phyloP scores from a whole-genome alignment of 2,888 invertebrate species.

The Drosophila neonasuta region DNA sequence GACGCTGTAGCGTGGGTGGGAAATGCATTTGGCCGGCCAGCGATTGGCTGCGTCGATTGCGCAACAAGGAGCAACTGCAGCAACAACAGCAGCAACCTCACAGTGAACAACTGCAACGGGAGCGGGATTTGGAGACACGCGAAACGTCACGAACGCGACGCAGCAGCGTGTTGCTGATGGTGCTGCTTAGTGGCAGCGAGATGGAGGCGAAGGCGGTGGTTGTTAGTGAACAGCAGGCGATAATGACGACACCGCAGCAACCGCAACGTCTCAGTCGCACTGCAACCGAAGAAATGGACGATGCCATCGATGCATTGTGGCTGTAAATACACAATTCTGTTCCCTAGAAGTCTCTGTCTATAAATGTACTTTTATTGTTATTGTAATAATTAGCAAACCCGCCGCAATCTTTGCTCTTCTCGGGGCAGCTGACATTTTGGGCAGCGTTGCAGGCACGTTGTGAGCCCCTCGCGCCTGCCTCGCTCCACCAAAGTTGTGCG shows the following conservation, averaged over 20 bases:
- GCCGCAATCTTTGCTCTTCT: conserved; percentile 23
- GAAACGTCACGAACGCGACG: conserved; percentile 40
- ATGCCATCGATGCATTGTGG: conserved; percentile 70
- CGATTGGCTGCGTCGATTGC: conserved; percentile 71
- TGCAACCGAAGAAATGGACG: conserved; percentile 58
- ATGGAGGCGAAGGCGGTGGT: conserved; percentile 69
- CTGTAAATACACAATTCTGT: conserved; percentile 38
- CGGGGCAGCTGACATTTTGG: conserved; percentile 39
- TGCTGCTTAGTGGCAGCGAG: conserved; percentile 64
- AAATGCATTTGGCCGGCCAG: conserved; percentile 69
- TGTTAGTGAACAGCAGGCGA: conserved; percentile 60
- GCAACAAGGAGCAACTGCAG: conserved; percentile 36
- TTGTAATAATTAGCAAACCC: conserved; percentile 24
- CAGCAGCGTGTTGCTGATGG: conserved; percentile 65
- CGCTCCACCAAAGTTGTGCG: conserved; percentile 35
- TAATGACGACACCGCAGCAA: conserved; percentile 28
- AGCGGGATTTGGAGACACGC: background rate
- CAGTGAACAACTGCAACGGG: conserved; percentile 12
- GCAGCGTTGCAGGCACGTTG: conserved; percentile 44
- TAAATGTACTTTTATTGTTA: conserved; percentile 14
- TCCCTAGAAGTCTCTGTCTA: background rate
- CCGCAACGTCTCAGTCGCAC: conserved; percentile 37
- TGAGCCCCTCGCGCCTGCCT: conserved; percentile 57
- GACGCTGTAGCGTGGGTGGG: conserved; percentile 63
- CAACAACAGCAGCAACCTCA: conserved; percentile 21